A percentile compares a stretch with the other conserved stretches of the same genome.
phyloP scores from a whole-genome alignment of 1,140 invertebrate genomes.

The Cheumatopsyche charites region DNA sequence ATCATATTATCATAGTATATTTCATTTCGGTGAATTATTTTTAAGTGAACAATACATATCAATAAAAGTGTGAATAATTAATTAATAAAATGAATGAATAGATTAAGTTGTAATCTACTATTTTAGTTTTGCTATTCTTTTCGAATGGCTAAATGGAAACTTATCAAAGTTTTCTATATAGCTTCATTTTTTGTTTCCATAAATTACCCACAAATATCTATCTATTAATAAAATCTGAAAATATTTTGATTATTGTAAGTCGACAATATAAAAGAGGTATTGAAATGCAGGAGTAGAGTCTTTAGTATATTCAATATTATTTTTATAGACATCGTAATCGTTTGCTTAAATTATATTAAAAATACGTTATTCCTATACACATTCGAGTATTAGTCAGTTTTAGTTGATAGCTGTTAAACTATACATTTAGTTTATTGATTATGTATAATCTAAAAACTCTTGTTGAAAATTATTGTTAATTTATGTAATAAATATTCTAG shows the following conservation, averaged over 20 bases:
- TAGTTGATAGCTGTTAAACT: too few species aligned
- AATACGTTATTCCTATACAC: constrained; percentile 15
- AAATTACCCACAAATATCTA: neutral
- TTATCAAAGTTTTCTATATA: neutral
- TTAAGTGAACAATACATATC: constrained; percentile 31
- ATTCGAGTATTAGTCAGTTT: constrained; percentile 29
- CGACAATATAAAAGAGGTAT: neutral
- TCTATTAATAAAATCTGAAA: neutral
- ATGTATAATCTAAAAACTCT: neutral
- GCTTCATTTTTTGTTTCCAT: neutral
- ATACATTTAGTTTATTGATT: too few species aligned
- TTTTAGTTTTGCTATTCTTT: too few species aligned
- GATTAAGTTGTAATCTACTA: neutral
- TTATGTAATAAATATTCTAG: constrained; percentile 10
- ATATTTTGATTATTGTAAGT: neutral
- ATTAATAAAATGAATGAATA: constrained; percentile 3
- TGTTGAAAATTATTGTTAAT: constrained; percentile 16
- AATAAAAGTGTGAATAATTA: constrained; percentile 30
- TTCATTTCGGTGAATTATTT: neutral
- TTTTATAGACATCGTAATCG: constrained; percentile 32
- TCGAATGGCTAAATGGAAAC: neutral
- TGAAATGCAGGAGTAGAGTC: neutral
- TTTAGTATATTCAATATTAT: constrained; percentile 15
- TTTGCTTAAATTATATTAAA: constrained; percentile 11
- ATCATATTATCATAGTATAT: constrained; percentile 3